A percentile compares a stretch with the other conserved stretches of the same genome.
phyloP scores from a whole-genome alignment of 2,797 vertebrate genomes.

The Alauda arvensis region DNA sequence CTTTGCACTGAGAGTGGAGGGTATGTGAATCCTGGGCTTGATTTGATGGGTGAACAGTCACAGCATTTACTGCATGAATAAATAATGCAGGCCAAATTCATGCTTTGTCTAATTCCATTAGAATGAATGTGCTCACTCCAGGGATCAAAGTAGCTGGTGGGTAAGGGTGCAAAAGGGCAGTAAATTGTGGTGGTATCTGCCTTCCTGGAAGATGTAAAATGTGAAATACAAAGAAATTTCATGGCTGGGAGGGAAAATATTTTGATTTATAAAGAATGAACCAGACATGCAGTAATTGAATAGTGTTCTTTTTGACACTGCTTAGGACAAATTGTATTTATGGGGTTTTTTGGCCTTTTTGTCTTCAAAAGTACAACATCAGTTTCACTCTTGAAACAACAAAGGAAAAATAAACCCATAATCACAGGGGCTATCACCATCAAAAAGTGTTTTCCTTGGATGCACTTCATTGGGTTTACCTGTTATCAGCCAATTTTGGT shows the following conservation, averaged over 20 bases:
- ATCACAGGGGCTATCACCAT: neutral
- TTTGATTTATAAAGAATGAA: neutral
- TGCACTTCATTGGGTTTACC: neutral
- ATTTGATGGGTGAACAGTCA: neutral
- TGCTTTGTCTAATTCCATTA: neutral
- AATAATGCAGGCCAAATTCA: neutral
- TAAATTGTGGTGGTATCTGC: neutral
- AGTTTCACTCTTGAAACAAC: neutral
- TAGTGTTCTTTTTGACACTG: neutral
- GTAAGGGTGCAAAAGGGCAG: neutral
- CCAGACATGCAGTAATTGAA: neutral
- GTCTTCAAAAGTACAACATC: neutral
- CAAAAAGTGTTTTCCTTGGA: neutral
- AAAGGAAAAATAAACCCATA: neutral
- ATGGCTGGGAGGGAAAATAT: accelerated
- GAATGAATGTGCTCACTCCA: neutral
- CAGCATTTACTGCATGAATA: neutral
- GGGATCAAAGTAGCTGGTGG: neutral
- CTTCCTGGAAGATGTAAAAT: neutral
- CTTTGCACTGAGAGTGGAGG: neutral
- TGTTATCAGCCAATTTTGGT: neutral
- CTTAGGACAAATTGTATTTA: neutral
- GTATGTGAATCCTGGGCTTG: neutral
- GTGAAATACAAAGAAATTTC: neutral
- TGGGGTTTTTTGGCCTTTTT: neutral